These are phyloP conservation scores for Sebastes iracundus DNA, from an alignment of 2,797 vertebrate species.

Conservation along the genomic window DNA sequence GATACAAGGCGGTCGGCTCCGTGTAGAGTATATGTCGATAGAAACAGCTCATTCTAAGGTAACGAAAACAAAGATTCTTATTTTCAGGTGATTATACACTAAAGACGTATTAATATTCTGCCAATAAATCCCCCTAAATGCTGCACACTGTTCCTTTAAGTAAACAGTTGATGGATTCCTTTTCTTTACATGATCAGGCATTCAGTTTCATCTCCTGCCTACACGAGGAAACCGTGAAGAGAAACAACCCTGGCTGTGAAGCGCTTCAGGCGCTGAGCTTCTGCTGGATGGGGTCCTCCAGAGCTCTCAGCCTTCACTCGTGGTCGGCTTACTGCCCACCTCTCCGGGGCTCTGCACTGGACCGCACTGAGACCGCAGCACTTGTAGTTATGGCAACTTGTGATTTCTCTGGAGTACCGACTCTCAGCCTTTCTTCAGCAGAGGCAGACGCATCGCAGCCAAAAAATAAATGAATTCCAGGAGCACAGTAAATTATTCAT, in stretches of 20 bases:
- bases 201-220: slow-evolving; percentile 51
- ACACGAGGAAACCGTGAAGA: slow-evolving; percentile 40
- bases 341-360: slow-evolving; percentile 51
- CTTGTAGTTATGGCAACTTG: slow-evolving; percentile 68
- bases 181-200: slow-evolving; percentile 42
- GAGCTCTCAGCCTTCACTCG: slow-evolving; percentile 60
- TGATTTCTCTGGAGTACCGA: slow-evolving; percentile 64
- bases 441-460: slow-evolving; percentile 41
- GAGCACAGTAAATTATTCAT: slow-evolving; percentile 68
- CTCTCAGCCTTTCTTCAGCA: slow-evolving; percentile 45
- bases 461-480: slow-evolving; percentile 62
- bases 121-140: background rate
- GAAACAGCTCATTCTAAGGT: background rate
- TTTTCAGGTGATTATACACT: background rate
- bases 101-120: background rate
- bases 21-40: background rate
- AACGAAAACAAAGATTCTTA: background rate
- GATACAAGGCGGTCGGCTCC: background rate
- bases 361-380: slow-evolving; percentile 48
- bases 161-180: slow-evolving; percentile 51
- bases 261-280: slow-evolving; percentile 35
- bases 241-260: slow-evolving; percentile 24
- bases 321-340: slow-evolving; percentile 51
- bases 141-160: background rate
- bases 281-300: slow-evolving; percentile 50